Base-by-base conservation (phyloP, 2,113 vertebrate species). In the Guaruba guarouba region DNA sequence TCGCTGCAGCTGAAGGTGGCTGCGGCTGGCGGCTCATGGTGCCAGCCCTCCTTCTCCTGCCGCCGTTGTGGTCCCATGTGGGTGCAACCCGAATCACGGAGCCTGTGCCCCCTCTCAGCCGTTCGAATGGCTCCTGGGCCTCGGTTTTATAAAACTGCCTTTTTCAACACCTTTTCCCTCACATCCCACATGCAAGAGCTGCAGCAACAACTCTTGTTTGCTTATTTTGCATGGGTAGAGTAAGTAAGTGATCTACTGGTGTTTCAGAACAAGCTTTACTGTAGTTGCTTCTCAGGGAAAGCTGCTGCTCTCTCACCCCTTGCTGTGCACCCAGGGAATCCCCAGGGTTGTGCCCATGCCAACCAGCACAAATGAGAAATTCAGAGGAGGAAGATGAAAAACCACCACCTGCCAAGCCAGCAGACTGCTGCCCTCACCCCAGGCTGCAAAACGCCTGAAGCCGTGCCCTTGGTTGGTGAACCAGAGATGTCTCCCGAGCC, bases 81-180 rank as follows among this genome's bases (percentile, higher is more conserved):
- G 27, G 20, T 27, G 66, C 25, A 27, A 35, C 7, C 17, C 3
- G 0, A 24, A 33, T 37, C 27, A 1, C 55, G 15, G 13, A 77
- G 17, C 37, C 33, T 6, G 25, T 10, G 27, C 4, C 10, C 1
- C 29, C 44, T 31, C 31, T 19, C 52, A 10, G 27, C 23, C 1
- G 15, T 11, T 37, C 13, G 13, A 6, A 8, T 3, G 0, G 10
- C 62, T 17, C 41, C 70, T 10, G 35, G 37, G 5, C 43, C 4
- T 5, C 5, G 6, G 5, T 6, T 22, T 39, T 22, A 3, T 6
- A 3, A 15, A 51, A 10, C 11, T 4, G 28, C 59, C 17, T 16
- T 77, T 69, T 37, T 11, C 43, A 24, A 9, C 20, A 24, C 25
- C 63, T 52, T n/a, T 41, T 10, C 33, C 22, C 16, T 86, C 2